Evolutionary conservation across 1,140 invertebrate species (phyloP).

Genomic region (Atta colombica): DNA sequence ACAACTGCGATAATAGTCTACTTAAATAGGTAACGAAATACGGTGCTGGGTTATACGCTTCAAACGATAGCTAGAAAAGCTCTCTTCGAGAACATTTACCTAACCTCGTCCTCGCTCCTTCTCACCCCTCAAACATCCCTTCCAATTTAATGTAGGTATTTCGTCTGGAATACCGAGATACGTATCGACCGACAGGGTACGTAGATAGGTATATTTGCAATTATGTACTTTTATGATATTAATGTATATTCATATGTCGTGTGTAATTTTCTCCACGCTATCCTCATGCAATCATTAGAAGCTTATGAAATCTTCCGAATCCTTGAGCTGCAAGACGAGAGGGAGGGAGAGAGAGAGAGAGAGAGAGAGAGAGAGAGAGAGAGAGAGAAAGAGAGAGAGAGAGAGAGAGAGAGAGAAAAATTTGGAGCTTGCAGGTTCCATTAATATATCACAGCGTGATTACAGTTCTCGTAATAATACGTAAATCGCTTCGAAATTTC

Average conservation of each 20-base stretch:
- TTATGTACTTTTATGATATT: slow-evolving; percentile 39
- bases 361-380: neutral
- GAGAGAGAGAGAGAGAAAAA: neutral
- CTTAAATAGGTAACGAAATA: slow-evolving; percentile 80
- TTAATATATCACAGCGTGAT: slow-evolving; percentile 1
- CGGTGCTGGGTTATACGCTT: slow-evolving; percentile 85
- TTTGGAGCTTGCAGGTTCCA: slow-evolving; percentile 2
- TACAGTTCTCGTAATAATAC: neutral
- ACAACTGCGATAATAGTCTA: slow-evolving; percentile 79
- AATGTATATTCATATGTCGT: slow-evolving; percentile 46
- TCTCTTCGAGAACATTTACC: slow-evolving; percentile 57
- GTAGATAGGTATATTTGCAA: slow-evolving; percentile 60
- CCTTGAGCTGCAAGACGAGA: neutral
- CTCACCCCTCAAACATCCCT: neutral
- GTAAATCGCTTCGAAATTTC: slow-evolving; percentile 21
- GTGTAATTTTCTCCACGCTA: slow-evolving; percentile 14
- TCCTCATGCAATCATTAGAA: slow-evolving; percentile 34
- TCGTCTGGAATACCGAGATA: slow-evolving; percentile 12
- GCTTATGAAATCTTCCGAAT: slow-evolving; percentile 24
- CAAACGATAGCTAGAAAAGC: slow-evolving; percentile 71
- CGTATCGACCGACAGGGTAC: slow-evolving; percentile 50
- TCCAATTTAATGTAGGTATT: slow-evolving; percentile 53
- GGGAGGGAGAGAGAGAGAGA: neutral
- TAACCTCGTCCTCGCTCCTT: slow-evolving; percentile 23
- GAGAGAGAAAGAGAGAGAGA: neutral